Evolutionary conservation across 2,888 invertebrate species (phyloP), one percentile per base, ranked within the genome.

Genomic region (Mongoloraphidia duomilia): DNA sequence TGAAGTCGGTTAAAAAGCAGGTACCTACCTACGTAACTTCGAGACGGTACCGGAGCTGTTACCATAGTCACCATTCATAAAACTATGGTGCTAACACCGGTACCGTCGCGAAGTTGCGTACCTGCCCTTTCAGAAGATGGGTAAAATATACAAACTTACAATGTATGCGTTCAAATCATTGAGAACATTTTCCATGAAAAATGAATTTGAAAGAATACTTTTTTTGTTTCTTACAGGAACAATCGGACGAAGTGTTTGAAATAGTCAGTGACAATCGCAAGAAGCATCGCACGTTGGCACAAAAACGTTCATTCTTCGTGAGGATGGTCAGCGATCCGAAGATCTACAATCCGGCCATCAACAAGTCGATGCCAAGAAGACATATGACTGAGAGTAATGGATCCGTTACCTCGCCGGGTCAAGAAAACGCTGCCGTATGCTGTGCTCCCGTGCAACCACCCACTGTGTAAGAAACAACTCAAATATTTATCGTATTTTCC

Each of bases 291-390:
- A 84, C 85, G 6, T 69, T 95, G 61, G 88, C 89, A 9, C 86
- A 92, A 68, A 92, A 93, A 69, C 79, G 95, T 47, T 92, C 93
- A 11, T 94, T 94, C 76, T 93, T 95, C 70, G 95, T 95, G 50
- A 86, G 95, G 45, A 95, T 95, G 95, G 94, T 93, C 54, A 90
- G 90, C 66, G 95, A 95, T 74, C 94, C 95, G 2, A 95, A 94
- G 69, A 87, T 95, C 61, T 92, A 92, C 74, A 91, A 92, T 71
- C 91, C 92, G 35, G 87, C 88, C 52, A 91, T 92, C 61, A 84
- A 82, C 63, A 84, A 84, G 68, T 77, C 82, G 1, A 74, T 82
- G 44, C 78, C 83, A 44, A 69, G 77, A 49, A 69, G 75, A 26
- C 73, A 76, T 41, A 72, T 76, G 1, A 67, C 68, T 41, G 73